Conservation (phyloP, 2,113 vertebrate genomes). For the Cryptotis parvus region DNA sequence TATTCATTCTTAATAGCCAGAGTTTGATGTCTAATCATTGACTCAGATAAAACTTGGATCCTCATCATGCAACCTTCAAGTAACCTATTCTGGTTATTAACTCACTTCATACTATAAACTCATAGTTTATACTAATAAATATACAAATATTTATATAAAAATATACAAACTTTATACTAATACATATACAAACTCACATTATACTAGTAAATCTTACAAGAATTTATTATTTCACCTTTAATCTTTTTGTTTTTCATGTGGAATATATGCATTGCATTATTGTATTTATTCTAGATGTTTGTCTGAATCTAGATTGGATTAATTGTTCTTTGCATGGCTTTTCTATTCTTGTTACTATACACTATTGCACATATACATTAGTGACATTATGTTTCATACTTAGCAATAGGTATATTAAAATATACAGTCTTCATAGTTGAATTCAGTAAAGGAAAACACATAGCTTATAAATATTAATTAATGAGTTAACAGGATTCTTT, state of each 20-base stretch:
- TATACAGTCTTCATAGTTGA: neutral
- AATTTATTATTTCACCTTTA: neutral
- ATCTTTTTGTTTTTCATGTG: neutral
- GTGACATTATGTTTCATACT: neutral
- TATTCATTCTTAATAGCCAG: neutral
- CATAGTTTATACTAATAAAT: too few relatives aligned
- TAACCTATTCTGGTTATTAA: neutral
- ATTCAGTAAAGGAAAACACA: neutral
- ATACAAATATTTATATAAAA: too few relatives aligned
- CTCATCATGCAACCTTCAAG: neutral
- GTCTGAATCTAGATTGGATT: neutral
- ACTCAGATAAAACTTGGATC: neutral
- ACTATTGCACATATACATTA: neutral
- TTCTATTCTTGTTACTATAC: neutral
- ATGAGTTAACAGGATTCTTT: neutral
- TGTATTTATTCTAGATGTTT: neutral
- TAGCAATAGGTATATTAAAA: neutral
- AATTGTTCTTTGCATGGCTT: neutral
- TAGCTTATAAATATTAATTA: neutral
- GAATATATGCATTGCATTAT: neutral
- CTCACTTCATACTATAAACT: neutral
- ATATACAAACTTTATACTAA: too few relatives aligned
- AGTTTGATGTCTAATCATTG: neutral
- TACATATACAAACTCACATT: too few relatives aligned
- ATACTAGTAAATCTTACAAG: too few relatives aligned